Conservation (phyloP, 2,797 vertebrate species). For the Paedocypris micromegethes region DNA sequence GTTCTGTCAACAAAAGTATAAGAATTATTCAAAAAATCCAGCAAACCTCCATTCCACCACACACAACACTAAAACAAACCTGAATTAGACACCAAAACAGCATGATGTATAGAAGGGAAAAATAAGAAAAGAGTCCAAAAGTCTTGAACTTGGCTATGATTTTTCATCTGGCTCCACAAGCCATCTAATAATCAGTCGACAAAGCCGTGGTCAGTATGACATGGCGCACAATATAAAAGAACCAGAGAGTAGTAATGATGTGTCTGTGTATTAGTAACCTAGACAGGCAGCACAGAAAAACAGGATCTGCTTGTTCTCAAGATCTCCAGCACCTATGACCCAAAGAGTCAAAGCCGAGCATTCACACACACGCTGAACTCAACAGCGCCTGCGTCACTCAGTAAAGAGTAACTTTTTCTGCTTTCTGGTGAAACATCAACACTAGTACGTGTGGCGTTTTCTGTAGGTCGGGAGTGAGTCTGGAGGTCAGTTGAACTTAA, state of each 20-base stretch:
- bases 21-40: not conserved
- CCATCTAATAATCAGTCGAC: slow-evolving; percentile 35
- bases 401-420: slow-evolving; percentile 14
- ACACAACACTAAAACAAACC: slow-evolving; percentile 19
- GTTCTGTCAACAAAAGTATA: slow-evolving; percentile 41
- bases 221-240: not conserved
- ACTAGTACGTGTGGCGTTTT: not conserved
- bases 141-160: slow-evolving; percentile 67
- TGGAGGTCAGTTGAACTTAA: slow-evolving; percentile 69
- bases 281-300: slow-evolving; percentile 71
- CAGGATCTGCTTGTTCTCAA: slow-evolving; percentile 68
- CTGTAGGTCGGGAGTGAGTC: slow-evolving; percentile 4
- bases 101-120: slow-evolving; percentile 74
- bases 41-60: not conserved
- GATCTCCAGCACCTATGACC: slow-evolving; percentile 72
- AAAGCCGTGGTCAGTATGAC: not conserved
- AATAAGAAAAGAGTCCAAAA: slow-evolving; percentile 66
- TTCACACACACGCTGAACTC: not conserved
- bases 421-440: slow-evolving; percentile 6
- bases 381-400: slow-evolving; percentile 10
- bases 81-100: slow-evolving; percentile 55
- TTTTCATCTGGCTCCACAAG: slow-evolving; percentile 68
- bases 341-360: slow-evolving; percentile 26
- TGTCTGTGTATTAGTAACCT: slow-evolving; percentile 54
- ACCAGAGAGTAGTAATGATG: not conserved